phyloP scores from a whole-genome alignment of 2,113 vertebrate species.

The Caloenas nicobarica region DNA sequence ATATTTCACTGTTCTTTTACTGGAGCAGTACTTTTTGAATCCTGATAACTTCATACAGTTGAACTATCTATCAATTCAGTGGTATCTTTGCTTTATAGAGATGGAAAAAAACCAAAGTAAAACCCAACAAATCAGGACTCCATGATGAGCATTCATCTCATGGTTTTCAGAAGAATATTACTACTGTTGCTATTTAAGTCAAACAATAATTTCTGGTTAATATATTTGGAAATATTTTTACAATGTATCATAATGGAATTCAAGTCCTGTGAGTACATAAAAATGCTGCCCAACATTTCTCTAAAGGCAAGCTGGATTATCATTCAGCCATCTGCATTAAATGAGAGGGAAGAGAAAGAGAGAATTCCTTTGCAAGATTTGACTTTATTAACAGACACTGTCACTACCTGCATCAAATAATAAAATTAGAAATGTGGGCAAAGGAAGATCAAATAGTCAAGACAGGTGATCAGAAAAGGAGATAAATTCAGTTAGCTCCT shows the following conservation, averaged over 20 bases:
- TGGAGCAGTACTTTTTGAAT: not conserved
- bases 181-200: not conserved
- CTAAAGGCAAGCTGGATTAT: not conserved
- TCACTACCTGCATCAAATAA: not conserved
- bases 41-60: not conserved
- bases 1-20: not conserved
- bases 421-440: not conserved
- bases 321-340: not conserved
- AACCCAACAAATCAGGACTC: not conserved
- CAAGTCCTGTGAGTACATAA: not conserved
- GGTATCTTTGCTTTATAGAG: not conserved
- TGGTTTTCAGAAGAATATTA: not conserved
- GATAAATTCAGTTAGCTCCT: not conserved
- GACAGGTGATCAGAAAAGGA: not conserved
- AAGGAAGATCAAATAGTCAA: not conserved
- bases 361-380: not conserved
- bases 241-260: not conserved
- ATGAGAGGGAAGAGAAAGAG: not conserved
- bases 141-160: not conserved
- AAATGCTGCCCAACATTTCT: not conserved
- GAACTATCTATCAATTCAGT: not conserved
- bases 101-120: not conserved
- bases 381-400: not conserved
- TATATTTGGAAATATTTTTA: not conserved
- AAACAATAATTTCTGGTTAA: conserved; percentile 14